Percentiles rank a stretch among this genome's conserved stretches.
Evolutionary conservation across 2,113 vertebrate species (phyloP).

Genomic region (Oncorhynchus gorbuscha): DNA sequence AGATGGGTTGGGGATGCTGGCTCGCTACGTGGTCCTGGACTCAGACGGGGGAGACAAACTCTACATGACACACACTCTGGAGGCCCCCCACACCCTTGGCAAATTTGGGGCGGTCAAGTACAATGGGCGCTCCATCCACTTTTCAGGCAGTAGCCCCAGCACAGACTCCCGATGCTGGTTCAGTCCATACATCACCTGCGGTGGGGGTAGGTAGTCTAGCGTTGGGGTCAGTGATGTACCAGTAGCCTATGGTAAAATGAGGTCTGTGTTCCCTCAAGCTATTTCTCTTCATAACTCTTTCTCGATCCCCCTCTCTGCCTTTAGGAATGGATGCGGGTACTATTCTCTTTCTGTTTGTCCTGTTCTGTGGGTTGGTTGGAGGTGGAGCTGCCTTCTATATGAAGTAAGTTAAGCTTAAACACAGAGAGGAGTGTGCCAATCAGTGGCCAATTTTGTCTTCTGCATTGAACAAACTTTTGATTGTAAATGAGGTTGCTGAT

Average conservation of each 20-base stretch:
- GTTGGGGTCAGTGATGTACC: background rate
- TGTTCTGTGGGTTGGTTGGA: constrained; percentile 60
- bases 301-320: background rate
- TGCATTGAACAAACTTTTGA: background rate
- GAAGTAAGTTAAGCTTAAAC: constrained; percentile 66
- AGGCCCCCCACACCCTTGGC: constrained; percentile 38
- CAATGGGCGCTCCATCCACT: constrained; percentile 77
- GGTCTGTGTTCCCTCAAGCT: background rate
- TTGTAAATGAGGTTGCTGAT: background rate
- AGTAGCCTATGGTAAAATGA: background rate
- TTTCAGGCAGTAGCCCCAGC: constrained; percentile 80
- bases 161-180: constrained; percentile 89
- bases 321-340: constrained; percentile 77
- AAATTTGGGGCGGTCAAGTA: constrained; percentile 68
- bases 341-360: constrained; percentile 73
- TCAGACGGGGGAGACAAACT: constrained; percentile 67
- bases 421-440: background rate
- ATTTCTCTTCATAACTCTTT: background rate
- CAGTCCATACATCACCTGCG: constrained; percentile 79
- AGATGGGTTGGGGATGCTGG: constrained; percentile 52
- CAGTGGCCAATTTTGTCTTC: constrained; percentile 1
- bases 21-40: constrained; percentile 82
- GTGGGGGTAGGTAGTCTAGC: constrained; percentile 76
- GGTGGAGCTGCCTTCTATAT: constrained; percentile 58
- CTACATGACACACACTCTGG: constrained; percentile 67